Conservation (phyloP, 2,113 vertebrate species). For the Orcinus orca region DNA sequence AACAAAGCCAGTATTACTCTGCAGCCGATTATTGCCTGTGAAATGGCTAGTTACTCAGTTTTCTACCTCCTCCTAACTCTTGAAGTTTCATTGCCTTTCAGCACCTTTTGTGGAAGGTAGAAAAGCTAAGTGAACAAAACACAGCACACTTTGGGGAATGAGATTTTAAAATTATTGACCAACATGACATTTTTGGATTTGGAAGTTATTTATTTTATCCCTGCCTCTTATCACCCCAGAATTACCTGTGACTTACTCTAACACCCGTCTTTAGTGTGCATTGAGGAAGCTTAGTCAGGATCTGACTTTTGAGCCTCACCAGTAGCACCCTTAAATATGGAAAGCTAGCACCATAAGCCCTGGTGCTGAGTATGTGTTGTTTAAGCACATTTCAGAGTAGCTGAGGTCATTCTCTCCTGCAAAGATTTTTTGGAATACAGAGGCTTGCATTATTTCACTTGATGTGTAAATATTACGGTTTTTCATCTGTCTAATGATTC, state of each 20-base stretch:
- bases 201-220: not conserved
- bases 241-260: not conserved
- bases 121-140: constrained; percentile 15
- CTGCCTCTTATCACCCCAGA: not conserved
- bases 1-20: not conserved
- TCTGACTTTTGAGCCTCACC: not conserved
- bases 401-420: not conserved
- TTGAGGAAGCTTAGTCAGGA: not conserved
- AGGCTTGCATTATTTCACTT: not conserved
- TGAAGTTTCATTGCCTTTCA: not conserved
- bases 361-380: not conserved
- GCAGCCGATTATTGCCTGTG: not conserved
- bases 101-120: not conserved
- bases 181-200: not conserved
- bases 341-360: not conserved
- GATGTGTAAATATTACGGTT: not conserved
- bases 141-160: not conserved
- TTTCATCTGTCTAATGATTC: not conserved
- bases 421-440: not conserved
- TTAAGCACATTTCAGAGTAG: not conserved
- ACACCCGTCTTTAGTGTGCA: not conserved
- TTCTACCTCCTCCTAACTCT: constrained; percentile 6
- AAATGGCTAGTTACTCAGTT: not conserved
- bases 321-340: not conserved
- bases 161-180: not conserved